Evolutionary conservation across 1,140 invertebrate species (phyloP).

Genomic region (Glossosoma conforme): DNA sequence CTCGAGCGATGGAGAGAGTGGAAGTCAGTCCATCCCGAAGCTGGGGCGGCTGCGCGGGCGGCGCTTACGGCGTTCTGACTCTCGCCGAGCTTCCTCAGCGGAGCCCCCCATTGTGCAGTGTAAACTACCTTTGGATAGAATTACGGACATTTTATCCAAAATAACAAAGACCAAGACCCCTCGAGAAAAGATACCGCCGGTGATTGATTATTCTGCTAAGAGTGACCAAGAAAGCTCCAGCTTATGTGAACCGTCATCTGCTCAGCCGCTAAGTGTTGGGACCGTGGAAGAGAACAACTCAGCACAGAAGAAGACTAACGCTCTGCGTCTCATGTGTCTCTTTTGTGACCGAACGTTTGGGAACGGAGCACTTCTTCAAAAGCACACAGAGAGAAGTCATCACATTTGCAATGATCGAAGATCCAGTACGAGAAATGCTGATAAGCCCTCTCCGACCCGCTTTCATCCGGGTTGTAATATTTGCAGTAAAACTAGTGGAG

Average conservation of each 20-base stretch:
- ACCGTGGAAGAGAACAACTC: not conserved
- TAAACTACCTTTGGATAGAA: constrained; percentile 24
- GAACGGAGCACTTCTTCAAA: constrained; percentile 51
- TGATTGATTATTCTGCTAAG: not conserved
- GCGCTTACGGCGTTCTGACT: constrained; percentile 4
- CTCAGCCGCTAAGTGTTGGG: no score
- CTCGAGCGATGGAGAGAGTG: constrained; percentile 8
- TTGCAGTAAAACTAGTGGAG: constrained; percentile 37
- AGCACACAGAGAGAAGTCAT: constrained; percentile 55
- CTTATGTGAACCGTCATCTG: no score
- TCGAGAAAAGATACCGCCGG: no score
- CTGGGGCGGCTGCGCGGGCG: not conserved
- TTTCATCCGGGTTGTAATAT: constrained; percentile 35
- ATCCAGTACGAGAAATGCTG: constrained; percentile 35
- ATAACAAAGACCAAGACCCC: constrained; percentile 18
- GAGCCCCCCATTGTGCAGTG: constrained; percentile 18
- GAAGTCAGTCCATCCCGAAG: constrained; percentile 2
- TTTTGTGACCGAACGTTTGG: constrained; percentile 59
- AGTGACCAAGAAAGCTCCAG: no score
- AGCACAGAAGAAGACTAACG: no score
- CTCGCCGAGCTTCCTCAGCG: constrained; percentile 1
- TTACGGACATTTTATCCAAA: constrained; percentile 20
- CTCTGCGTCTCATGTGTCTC: constrained; percentile 47
- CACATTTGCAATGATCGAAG: constrained; percentile 37
- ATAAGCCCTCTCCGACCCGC: constrained; percentile 4